These are phyloP conservation scores for Trilocha varians DNA, from an alignment of 2,888 invertebrate genomes.

Conservation along the genomic window DNA sequence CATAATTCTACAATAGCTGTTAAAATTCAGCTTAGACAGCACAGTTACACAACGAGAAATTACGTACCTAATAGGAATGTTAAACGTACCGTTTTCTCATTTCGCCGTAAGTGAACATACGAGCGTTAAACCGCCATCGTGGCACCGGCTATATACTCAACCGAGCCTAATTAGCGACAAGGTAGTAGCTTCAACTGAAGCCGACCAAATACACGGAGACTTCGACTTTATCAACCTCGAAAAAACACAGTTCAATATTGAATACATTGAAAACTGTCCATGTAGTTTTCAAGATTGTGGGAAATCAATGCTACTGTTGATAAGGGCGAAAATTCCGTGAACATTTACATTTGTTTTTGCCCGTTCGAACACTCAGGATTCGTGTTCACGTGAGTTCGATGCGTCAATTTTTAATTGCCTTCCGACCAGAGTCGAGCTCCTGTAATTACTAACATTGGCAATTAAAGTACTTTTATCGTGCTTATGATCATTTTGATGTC, in stretches of 20 bases:
- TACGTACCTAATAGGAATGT: background rate
- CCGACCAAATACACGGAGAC: background rate
- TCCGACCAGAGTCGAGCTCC: slow-evolving; percentile 5
- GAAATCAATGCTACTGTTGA: background rate
- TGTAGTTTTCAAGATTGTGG: background rate
- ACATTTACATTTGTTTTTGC: background rate
- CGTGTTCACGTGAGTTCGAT: slow-evolving; percentile 13
- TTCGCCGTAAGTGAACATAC: background rate
- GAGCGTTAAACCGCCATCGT: slow-evolving; percentile 17
- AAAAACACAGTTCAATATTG: slow-evolving; percentile 1
- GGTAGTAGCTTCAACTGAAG: slow-evolving; percentile 25
- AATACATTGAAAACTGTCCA: background rate
- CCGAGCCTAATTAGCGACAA: slow-evolving; percentile 33
- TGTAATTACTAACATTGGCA: slow-evolving; percentile 4
- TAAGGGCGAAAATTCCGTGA: background rate
- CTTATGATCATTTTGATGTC: background rate
- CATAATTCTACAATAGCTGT: too few relatives aligned
- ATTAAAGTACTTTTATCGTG: background rate
- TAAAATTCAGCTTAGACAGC: too few relatives aligned
- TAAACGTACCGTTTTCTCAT: background rate
- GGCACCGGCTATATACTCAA: slow-evolving; percentile 16
- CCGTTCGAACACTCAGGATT: slow-evolving; percentile 2
- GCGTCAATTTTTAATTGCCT: slow-evolving; percentile 38
- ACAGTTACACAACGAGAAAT: too few relatives aligned
- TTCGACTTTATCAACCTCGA: background rate